Percentiles rank a stretch among this genome's conserved stretches.
These are phyloP conservation scores for Acheta domesticus DNA, from an alignment of 2,888 invertebrate genomes.

Conservation along the genomic window DNA sequence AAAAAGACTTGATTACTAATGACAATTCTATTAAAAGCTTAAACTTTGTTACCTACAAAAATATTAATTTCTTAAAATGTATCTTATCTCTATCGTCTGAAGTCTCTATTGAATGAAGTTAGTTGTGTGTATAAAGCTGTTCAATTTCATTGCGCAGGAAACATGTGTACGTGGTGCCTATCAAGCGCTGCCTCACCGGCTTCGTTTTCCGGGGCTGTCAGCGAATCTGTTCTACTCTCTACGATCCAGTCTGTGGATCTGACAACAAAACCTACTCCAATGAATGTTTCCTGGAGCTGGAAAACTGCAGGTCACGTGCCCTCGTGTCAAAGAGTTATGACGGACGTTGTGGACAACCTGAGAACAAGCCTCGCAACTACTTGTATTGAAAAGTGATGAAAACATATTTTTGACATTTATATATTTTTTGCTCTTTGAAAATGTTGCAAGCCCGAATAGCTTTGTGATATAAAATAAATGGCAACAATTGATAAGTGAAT, in stretches of 20 bases:
- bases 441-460: background rate
- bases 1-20: no score
- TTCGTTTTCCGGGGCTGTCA: constrained; percentile 85
- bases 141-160: constrained; percentile 56
- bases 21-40: no score
- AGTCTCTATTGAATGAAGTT: no score
- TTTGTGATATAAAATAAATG: background rate
- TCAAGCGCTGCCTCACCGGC: constrained; percentile 79
- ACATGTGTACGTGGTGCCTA: constrained; percentile 86
- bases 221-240: constrained; percentile 79
- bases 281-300: constrained; percentile 86
- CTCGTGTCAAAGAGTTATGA: constrained; percentile 73
- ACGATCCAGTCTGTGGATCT: constrained; percentile 89
- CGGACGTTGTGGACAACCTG: constrained; percentile 81
- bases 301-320: constrained; percentile 81
- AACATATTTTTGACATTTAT: background rate
- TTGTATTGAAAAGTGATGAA: constrained; percentile 57
- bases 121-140: no score
- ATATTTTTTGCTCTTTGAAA: background rate
- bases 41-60: no score
- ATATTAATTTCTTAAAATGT: no score
- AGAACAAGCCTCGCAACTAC: constrained; percentile 80
- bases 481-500: background rate
- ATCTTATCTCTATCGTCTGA: no score
- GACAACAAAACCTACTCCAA: constrained; percentile 91